These are phyloP conservation scores for Alcis repandata DNA, from an alignment of 2,888 invertebrate genomes.

Conservation along the genomic window DNA sequence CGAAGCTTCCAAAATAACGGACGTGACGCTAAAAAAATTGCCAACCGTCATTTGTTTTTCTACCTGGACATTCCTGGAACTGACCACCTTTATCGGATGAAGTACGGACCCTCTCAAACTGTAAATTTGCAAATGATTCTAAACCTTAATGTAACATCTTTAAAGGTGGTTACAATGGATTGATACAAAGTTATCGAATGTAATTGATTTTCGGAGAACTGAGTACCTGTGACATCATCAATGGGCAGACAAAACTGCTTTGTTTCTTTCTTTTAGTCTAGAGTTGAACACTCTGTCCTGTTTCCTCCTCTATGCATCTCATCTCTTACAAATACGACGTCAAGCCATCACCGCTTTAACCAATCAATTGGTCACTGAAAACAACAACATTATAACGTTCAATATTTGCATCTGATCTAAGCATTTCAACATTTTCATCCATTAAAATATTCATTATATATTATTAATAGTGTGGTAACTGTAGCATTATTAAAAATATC, in stretches of 20 bases:
- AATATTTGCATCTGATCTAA: too few relatives aligned
- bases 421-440: too few relatives aligned
- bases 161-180: background rate
- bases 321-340: too few relatives aligned
- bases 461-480: too few relatives aligned
- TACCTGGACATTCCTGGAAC: slow-evolving; percentile 46
- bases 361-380: too few relatives aligned
- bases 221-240: slow-evolving; percentile 23
- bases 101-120: background rate
- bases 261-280: slow-evolving; percentile 1
- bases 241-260: slow-evolving; percentile 3
- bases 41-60: slow-evolving; percentile 32
- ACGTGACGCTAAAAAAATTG: slow-evolving; percentile 30
- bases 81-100: slow-evolving; percentile 41
- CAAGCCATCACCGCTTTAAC: too few relatives aligned
- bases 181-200: background rate
- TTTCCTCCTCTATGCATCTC: too few relatives aligned
- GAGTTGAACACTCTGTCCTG: too few relatives aligned
- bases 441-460: too few relatives aligned
- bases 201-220: slow-evolving; percentile 29
- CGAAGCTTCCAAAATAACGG: slow-evolving; percentile 19
- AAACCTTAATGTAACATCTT: background rate
- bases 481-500: too few relatives aligned
- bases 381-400: too few relatives aligned
- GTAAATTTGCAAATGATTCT: slow-evolving; percentile 1